Evolutionary conservation across 2,888 invertebrate species (phyloP).

Genomic region (Drosophila peninsularis): DNA sequence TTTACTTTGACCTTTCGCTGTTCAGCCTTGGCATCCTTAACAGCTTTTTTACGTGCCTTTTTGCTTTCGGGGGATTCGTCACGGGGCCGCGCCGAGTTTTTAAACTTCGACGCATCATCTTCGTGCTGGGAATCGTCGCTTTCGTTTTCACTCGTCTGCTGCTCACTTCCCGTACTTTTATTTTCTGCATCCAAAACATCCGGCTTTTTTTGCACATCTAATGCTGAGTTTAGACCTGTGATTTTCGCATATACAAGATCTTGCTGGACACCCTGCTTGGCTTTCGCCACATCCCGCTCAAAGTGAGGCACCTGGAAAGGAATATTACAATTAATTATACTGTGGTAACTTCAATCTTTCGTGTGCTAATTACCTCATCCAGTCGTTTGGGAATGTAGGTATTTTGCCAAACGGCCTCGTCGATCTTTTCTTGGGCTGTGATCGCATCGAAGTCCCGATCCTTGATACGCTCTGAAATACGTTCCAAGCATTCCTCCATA

Average conservation of each 20-base stretch:
- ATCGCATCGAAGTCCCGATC: constrained; percentile 88
- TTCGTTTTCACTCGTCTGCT: constrained; percentile 52
- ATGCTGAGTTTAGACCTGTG: constrained; percentile 92
- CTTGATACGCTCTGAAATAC: constrained; percentile 89
- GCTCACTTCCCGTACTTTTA: constrained; percentile 19
- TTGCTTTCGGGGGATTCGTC: constrained; percentile 93
- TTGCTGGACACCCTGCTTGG: constrained; percentile 89
- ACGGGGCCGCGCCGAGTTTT: constrained; percentile 88
- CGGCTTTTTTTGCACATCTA: constrained; percentile 90
- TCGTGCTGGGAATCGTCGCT: constrained; percentile 44
- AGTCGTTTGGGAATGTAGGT: constrained; percentile 96
- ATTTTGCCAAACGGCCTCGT: constrained; percentile 97
- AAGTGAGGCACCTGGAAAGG: constrained; percentile 90
- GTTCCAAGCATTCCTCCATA: constrained; percentile 92
- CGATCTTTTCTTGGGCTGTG: constrained; percentile 91
- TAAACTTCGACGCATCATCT: constrained; percentile 86
- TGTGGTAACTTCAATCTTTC: not conserved
- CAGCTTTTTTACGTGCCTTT: constrained; percentile 93
- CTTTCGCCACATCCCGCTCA: constrained; percentile 93
- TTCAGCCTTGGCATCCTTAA: constrained; percentile 95
- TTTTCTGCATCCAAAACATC: constrained; percentile 85
- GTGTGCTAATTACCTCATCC: constrained; percentile 88
- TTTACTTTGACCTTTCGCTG: constrained; percentile 95
- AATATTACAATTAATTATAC: not conserved
- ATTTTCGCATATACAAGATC: constrained; percentile 94